These are phyloP conservation scores for Sycophila texana DNA, from an alignment of 2,888 invertebrate genomes.

Conservation along the genomic window DNA sequence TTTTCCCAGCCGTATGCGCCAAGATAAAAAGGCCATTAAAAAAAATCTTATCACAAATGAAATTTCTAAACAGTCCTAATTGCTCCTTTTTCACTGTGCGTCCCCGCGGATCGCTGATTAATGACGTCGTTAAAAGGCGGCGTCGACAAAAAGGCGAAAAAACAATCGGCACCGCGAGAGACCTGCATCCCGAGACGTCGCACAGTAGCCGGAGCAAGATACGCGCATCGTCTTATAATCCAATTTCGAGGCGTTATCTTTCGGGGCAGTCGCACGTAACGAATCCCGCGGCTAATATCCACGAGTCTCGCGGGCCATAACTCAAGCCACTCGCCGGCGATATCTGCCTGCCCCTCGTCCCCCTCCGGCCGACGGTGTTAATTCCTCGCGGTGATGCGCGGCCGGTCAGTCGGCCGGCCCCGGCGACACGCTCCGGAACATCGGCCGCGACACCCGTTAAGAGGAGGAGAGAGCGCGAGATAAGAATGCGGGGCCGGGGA, in stretches of 20 bases:
- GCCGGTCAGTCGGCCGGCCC: not conserved
- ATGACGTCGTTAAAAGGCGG: slow-evolving; percentile 1
- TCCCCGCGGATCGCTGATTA: slow-evolving; percentile 23
- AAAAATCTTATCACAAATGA: too few species aligned
- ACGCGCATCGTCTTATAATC: slow-evolving; percentile 11
- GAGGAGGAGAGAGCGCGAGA: slow-evolving; percentile 2
- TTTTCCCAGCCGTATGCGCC: too few species aligned
- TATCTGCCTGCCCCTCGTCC: not conserved
- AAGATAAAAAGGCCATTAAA: too few species aligned
- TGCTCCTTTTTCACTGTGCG: not conserved
- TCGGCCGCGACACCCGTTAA: slow-evolving; percentile 3
- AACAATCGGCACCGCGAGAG: not conserved
- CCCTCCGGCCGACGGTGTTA: not conserved
- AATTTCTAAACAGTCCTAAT: not conserved
- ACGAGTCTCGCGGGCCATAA: slow-evolving; percentile 4
- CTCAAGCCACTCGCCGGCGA: slow-evolving; percentile 2
- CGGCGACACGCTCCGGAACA: not conserved
- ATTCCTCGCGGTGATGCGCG: slow-evolving; percentile 5
- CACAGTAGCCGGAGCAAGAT: not conserved
- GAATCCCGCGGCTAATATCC: slow-evolving; percentile 18
- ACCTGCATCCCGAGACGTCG: not conserved
- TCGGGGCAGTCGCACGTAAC: slow-evolving; percentile 21
- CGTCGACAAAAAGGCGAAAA: not conserved
- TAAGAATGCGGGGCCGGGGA: slow-evolving; percentile 15
- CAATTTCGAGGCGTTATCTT: slow-evolving; percentile 20